Base-by-base conservation (phyloP, 2,888 invertebrate genomes). In the Pemphredon lugubris region DNA sequence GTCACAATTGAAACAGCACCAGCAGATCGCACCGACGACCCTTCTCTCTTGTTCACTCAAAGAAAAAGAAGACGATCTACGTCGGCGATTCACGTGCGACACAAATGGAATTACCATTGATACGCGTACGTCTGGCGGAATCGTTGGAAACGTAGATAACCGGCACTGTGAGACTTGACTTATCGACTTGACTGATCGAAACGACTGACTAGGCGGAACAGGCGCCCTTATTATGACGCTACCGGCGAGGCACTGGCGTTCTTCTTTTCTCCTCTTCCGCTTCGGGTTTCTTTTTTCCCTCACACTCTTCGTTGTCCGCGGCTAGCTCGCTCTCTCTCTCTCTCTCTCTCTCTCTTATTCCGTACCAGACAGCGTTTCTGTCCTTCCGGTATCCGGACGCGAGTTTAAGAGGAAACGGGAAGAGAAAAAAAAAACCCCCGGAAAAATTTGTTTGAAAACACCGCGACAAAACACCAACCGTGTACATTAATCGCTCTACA, bases 111-210 rank as follows among this genome's bases (percentile, higher is more conserved):
- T 21, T 30, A 32, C 37, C 48, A 32, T 37, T 51, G 14, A 42
- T 6, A n/a, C n/a, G n/a, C n/a, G 9, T 20, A 20, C 32, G 32
- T 32, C 34, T 26, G 34, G 47, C 48, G 48, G 57, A 42, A 32
- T 14, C 50, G 64, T 50, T 50, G 39, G 66, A 26, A 39, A 58
- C 26, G 55, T 50, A 54, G 39, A 18, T 13, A 50, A 63, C 71
- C 66, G 63, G 75, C 75, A 67, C 59, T 53, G n/a, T n/a, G n/a
- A n/a, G 65, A 65, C 69, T 61, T 65, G 61, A 69, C 58, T 37
- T 44, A 45, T 37, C 30, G 63, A 63, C 45, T 7, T 11, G 67
- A 57, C 64, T 67, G 61, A 60, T 34, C 50, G 70, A n/a, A 34
- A 26, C 23, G 50, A 58, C 39, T 32, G 55, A 57, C 55, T 32